Conservation (phyloP, 2,113 vertebrate species). For the Clinocottus analis region DNA sequence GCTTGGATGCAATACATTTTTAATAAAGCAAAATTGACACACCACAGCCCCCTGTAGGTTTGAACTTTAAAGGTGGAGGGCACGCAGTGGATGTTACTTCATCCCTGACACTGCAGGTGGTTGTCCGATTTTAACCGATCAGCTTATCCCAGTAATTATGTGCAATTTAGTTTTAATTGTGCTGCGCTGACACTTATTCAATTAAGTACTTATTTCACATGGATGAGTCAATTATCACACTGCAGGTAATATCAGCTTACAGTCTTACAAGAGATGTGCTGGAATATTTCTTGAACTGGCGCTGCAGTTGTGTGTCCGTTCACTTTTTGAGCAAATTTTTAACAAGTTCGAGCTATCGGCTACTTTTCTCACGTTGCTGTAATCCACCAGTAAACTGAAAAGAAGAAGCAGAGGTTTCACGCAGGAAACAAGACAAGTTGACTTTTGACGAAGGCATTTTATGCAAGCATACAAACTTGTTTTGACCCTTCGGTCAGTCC, state of each 20-base stretch:
- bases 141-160: too few relatives aligned
- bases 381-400: too few relatives aligned
- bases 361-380: too few relatives aligned
- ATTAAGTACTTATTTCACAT: not conserved
- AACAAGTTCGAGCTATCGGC: too few relatives aligned
- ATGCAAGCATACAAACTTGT: too few relatives aligned
- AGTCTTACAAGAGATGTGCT: not conserved
- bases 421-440: too few relatives aligned
- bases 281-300: not conserved
- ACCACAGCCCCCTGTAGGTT: not conserved
- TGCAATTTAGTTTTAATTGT: not conserved
- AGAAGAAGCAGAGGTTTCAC: too few relatives aligned
- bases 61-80: not conserved
- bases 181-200: not conserved
- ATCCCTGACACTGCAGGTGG: not conserved
- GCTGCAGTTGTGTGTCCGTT: too few relatives aligned
- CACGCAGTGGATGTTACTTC: not conserved
- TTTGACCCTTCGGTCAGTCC: too few relatives aligned
- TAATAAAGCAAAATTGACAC: constrained; percentile 10
- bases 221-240: not conserved
- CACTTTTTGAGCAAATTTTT: too few relatives aligned
- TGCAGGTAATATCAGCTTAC: not conserved
- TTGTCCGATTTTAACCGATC: not conserved
- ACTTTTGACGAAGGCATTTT: too few relatives aligned
- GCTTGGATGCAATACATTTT: constrained; percentile 53